Base-by-base conservation (phyloP, 2,888 invertebrate genomes). In the Dasysyrphus albostriatus region DNA sequence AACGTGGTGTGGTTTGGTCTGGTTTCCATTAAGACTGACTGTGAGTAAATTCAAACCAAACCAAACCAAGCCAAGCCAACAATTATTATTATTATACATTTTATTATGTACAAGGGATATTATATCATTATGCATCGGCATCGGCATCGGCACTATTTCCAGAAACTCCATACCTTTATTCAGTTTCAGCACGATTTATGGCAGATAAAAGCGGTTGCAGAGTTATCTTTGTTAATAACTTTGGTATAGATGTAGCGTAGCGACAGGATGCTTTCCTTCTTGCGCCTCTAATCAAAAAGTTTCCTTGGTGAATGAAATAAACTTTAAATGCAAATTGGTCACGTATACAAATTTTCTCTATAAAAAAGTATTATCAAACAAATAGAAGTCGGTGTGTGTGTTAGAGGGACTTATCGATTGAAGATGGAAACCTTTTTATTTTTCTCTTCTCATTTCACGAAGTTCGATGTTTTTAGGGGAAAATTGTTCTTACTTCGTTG, bases 91-190 rank as follows among this genome's bases (percentile, higher is more conserved):
- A 14, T 39, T 24, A 12, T 61, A 61, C 34, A 5, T 32, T 34
- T n/a, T 32, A 37, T 19, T 37, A 42, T 37, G 16, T 10, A 58
- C 3, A 49, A 8, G 9, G 16, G 19, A 8, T 24, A 58, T 59
- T 69, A 77, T 61, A 72, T 54, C 63, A 78, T 78, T 72, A 54
- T 72, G 54, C 54, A 72, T 54, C 54, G 63, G 1, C 44, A 54
- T 72, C 44, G 63, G 54, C 54, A 72, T 54, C 54, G 63, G 1
- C 44, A 54, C 63, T 44, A n/a, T 37, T 72, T 70, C 54, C 63
- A 69, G 34, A 5, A 44, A 32, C 32, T 47, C 29, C 47, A 16
- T 47, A 29, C 16, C 32, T 32, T 7, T 32, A 29, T 47, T 34
- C 47, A 65, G 32, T 47, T 65, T 32, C 47, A 32, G 47, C 47